Percentiles rank a stretch among this genome's conserved stretches.
Evolutionary conservation across 2,113 vertebrate species (phyloP).

Genomic region (Marcusenius ussheri): DNA sequence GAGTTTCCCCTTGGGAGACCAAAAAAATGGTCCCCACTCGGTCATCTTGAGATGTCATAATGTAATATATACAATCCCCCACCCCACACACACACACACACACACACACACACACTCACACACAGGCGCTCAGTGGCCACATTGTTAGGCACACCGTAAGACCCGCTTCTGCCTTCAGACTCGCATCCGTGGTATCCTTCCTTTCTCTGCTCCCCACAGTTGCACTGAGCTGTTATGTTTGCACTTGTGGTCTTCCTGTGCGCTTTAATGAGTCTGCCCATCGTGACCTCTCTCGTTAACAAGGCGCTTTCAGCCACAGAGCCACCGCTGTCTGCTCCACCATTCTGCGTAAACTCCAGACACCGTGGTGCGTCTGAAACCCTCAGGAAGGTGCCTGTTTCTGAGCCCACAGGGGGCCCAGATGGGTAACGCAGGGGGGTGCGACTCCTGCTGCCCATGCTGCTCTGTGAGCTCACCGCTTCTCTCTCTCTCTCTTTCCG

Average conservation of each 20-base stretch:
- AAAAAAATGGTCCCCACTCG: not conserved
- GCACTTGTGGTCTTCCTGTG: not conserved
- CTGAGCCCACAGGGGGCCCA: not conserved
- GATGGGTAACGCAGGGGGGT: not conserved
- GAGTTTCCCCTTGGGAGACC: not conserved
- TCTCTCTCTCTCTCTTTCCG: slow-evolving; percentile 51
- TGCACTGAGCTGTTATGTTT: not conserved
- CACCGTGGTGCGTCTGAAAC: not conserved
- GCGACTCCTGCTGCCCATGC: not conserved
- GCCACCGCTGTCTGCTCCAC: not conserved
- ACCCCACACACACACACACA: too few relatives aligned
- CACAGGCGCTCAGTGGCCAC: not conserved
- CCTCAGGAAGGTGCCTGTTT: not conserved
- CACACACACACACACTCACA: not conserved
- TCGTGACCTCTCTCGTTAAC: not conserved
- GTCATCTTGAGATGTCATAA: not conserved
- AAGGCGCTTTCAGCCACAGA: not conserved
- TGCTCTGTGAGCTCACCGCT: slow-evolving; percentile 63
- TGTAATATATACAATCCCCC: too few relatives aligned
- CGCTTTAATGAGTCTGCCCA: not conserved
- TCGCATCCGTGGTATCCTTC: not conserved
- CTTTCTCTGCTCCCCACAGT: not conserved
- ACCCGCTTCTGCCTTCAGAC: not conserved
- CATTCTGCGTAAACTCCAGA: not conserved
- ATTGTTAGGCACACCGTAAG: not conserved